These are phyloP conservation scores for Periophthalmus modestus DNA, from an alignment of 2,113 vertebrate species.

Conservation along the genomic window DNA sequence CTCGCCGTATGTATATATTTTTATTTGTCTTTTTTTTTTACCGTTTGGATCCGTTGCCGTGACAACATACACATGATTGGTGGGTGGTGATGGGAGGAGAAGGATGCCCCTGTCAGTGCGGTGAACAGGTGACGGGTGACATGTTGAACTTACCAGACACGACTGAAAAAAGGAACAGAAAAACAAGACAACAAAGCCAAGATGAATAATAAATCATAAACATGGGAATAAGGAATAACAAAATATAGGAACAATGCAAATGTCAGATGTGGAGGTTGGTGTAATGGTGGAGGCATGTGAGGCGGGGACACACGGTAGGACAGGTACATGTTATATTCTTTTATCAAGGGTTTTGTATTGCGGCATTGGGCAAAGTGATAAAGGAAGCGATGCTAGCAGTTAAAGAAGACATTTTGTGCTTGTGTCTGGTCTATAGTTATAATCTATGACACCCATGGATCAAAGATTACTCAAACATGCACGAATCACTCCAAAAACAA, in stretches of 20 bases:
- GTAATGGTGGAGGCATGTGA: conserved; percentile 32
- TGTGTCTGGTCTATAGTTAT: no score
- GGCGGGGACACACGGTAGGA: background rate
- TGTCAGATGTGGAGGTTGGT: conserved; percentile 43
- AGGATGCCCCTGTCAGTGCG: conserved; percentile 89
- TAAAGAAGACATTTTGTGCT: no score
- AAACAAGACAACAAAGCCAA: conserved; percentile 81
- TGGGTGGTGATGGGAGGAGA: conserved; percentile 86
- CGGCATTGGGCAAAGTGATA: conserved; percentile 5
- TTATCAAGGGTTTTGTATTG: background rate
- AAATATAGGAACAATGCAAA: conserved; percentile 27
- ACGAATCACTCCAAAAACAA: no score
- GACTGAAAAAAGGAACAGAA: conserved; percentile 93
- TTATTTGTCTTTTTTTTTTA: no score
- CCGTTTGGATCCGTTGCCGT: conserved; percentile 87
- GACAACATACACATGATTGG: conserved; percentile 93
- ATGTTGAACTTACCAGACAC: conserved; percentile 99
- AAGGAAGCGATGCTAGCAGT: conserved; percentile 8
- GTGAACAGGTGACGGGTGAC: conserved; percentile 95
- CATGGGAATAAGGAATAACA: conserved; percentile 57
- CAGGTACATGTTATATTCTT: no score
- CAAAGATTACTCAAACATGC: no score
- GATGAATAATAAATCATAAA: conserved; percentile 75
- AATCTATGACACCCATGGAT: no score
- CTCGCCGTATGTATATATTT: conserved; percentile 42